Conservation (phyloP, 2,888 invertebrate species). For the Temnothorax rugatulus region DNA sequence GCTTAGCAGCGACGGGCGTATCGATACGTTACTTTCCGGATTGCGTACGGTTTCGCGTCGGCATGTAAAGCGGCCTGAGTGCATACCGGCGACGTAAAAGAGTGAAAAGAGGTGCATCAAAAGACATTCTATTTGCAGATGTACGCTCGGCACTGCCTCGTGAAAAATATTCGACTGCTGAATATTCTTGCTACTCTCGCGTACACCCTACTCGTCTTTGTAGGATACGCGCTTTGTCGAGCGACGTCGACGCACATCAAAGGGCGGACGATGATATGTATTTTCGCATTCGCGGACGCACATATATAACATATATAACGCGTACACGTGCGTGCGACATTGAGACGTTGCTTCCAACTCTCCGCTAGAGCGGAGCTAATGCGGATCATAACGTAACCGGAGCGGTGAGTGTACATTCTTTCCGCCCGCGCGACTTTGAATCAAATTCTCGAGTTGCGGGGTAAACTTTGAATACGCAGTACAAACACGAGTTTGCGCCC, state of each 20-base stretch:
- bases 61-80: conserved; percentile 24
- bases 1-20: background rate
- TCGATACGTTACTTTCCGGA: conserved; percentile 27
- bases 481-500: conserved; percentile 61
- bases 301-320: background rate
- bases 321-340: conserved; percentile 39
- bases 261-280: conserved; percentile 16
- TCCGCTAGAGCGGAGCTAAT: conserved; percentile 25
- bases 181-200: background rate
- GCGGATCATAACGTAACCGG: conserved; percentile 45
- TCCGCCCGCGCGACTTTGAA: conserved; percentile 66
- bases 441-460: conserved; percentile 60
- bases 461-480: conserved; percentile 70
- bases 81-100: conserved; percentile 9
- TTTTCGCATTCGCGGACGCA: conserved; percentile 2
- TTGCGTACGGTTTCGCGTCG: conserved; percentile 4
- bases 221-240: background rate
- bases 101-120: conserved; percentile 28
- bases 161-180: conserved; percentile 40
- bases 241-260: conserved; percentile 9
- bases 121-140: conserved; percentile 47
- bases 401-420: conserved; percentile 59
- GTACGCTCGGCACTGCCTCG: background rate
- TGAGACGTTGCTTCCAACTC: conserved; percentile 14
- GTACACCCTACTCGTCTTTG: background rate